phyloP scores from a whole-genome alignment of 2,113 vertebrate species.

The Heliornis fulica region DNA sequence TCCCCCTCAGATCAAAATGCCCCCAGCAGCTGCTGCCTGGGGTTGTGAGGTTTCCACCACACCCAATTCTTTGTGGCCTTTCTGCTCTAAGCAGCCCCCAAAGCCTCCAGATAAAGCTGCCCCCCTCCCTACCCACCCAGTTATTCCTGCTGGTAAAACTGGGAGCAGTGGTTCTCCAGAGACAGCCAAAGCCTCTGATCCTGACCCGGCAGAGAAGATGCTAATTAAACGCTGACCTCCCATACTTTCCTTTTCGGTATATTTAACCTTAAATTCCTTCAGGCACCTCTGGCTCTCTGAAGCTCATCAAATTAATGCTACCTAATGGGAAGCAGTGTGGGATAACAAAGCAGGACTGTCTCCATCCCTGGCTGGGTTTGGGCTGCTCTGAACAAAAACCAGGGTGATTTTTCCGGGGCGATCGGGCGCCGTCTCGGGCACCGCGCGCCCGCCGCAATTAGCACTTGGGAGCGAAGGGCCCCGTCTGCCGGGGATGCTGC shows the following conservation, averaged over 20 bases:
- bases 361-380: not conserved
- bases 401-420: not conserved
- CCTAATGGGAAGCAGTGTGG: not conserved
- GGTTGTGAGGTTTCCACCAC: not conserved
- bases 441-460: not conserved
- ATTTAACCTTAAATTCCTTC: slow-evolving; percentile 68
- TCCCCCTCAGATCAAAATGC: not conserved
- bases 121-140: no score
- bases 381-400: not conserved
- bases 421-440: not conserved
- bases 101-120: not conserved
- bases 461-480: not conserved
- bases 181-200: slow-evolving; percentile 2
- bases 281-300: slow-evolving; percentile 32
- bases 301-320: slow-evolving; percentile 49
- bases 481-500: not conserved
- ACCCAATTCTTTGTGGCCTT: not conserved
- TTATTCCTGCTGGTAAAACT: not conserved
- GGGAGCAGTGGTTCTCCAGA: not conserved
- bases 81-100: not conserved
- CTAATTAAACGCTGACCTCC: slow-evolving; percentile 53
- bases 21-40: not conserved
- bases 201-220: slow-evolving; percentile 17
- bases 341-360: slow-evolving; percentile 26
- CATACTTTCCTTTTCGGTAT: slow-evolving; percentile 42